Evolutionary conservation across 2,797 vertebrate genomes (phyloP).

Genomic region (Coendou prehensilis): DNA sequence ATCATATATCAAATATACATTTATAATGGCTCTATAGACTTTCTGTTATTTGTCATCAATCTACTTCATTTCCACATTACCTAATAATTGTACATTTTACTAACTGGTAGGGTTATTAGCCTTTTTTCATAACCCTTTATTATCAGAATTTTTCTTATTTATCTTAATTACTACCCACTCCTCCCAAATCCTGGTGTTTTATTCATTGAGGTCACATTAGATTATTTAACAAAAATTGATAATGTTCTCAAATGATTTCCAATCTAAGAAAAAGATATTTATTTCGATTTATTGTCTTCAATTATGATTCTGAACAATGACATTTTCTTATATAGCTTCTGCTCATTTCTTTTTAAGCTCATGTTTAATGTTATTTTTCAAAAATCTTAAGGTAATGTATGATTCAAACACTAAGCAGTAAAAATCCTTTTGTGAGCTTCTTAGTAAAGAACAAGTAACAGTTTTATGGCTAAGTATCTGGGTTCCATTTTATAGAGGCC

Average conservation of each 20-base stretch:
- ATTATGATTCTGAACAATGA: background rate
- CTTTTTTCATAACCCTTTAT: background rate
- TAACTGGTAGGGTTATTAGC: background rate
- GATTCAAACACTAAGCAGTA: background rate
- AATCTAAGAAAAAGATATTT: background rate
- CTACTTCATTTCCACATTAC: slow-evolving; percentile 9
- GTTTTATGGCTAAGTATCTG: background rate
- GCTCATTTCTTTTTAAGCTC: background rate
- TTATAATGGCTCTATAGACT: background rate
- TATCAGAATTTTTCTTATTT: slow-evolving; percentile 28
- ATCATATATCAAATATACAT: background rate
- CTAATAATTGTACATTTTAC: slow-evolving; percentile 5
- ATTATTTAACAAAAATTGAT: slow-evolving; percentile 15
- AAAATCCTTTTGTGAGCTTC: background rate
- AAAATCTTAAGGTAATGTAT: background rate
- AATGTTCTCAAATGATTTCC: background rate
- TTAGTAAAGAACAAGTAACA: background rate
- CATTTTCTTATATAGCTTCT: background rate
- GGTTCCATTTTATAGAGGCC: background rate
- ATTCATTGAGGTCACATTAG: background rate
- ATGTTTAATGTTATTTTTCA: slow-evolving; percentile 22
- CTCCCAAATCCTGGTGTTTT: background rate
- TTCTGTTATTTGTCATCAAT: slow-evolving; percentile 3
- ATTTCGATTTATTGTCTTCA: slow-evolving; percentile 3
- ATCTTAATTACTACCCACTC: background rate